Percentiles rank a stretch among this genome's conserved stretches.
Evolutionary conservation across 1,140 invertebrate species (phyloP).

Genomic region (Drosophila yakuba): DNA sequence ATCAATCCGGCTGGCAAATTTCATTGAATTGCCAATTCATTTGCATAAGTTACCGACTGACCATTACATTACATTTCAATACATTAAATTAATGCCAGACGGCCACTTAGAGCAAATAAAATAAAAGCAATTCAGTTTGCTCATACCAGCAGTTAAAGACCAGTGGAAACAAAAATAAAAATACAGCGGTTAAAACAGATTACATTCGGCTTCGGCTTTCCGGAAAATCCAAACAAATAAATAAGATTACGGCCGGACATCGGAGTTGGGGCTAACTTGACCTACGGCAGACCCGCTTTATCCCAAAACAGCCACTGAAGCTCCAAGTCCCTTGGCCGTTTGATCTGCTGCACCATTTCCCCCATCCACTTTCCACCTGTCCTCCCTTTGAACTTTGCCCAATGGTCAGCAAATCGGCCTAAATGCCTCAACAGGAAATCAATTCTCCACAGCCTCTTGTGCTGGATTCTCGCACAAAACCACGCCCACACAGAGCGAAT

Average conservation of each 20-base stretch:
- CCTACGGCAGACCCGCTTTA: conserved; percentile 28
- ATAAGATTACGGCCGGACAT: conserved; percentile 29
- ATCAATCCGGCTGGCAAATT: conserved; percentile 53
- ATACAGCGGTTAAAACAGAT: conserved; percentile 11
- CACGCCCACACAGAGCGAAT: neutral
- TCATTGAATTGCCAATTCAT: conserved; percentile 56
- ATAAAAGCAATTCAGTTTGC: conserved; percentile 65
- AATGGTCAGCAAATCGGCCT: conserved; percentile 53
- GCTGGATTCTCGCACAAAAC: conserved; percentile 3
- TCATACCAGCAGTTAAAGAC: conserved; percentile 33
- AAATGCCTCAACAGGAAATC: conserved; percentile 76
- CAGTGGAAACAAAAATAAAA: conserved; percentile 41
- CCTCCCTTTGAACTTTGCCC: conserved; percentile 43
- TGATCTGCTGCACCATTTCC: conserved; percentile 51
- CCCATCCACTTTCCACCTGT: conserved; percentile 31
- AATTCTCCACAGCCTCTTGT: conserved; percentile 68
- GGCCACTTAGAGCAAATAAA: conserved; percentile 61
- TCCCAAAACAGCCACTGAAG: conserved; percentile 45
- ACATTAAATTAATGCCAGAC: conserved; percentile 61
- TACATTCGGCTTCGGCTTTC: conserved; percentile 28
- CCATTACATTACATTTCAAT: conserved; percentile 31
- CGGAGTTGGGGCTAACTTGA: conserved; percentile 40
- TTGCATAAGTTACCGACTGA: conserved; percentile 60
- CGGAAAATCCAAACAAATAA: conserved; percentile 30
- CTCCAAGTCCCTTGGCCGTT: conserved; percentile 41